A percentile compares a stretch with the other conserved stretches of the same genome.
These are phyloP conservation scores for Hyposoter dolosus DNA, from an alignment of 2,888 invertebrate species.

Conservation along the genomic window DNA sequence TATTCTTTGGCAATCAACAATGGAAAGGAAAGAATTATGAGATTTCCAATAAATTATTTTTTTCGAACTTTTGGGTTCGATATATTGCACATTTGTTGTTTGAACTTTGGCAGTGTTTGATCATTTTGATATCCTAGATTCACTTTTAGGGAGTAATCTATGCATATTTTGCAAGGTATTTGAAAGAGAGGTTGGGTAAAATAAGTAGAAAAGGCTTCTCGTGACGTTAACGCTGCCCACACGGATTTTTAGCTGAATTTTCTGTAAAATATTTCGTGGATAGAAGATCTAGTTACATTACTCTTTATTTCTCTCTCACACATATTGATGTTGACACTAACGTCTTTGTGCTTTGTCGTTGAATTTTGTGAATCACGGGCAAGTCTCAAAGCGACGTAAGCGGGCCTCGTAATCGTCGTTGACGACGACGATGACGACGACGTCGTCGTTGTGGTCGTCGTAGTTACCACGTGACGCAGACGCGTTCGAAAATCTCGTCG, in stretches of 20 bases:
- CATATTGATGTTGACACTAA: slow-evolving; percentile 26
- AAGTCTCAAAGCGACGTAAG: slow-evolving; percentile 28
- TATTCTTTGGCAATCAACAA: no score
- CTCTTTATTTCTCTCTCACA: not conserved
- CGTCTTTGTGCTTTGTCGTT: slow-evolving; percentile 12
- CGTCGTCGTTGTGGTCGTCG: slow-evolving; percentile 33
- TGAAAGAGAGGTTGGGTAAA: not conserved
- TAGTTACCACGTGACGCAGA: slow-evolving; percentile 70
- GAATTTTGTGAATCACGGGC: slow-evolving; percentile 60
- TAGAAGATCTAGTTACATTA: not conserved
- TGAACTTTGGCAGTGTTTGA: not conserved
- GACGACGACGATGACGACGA: not conserved
- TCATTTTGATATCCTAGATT: not conserved
- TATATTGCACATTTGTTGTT: not conserved
- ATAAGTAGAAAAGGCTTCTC: slow-evolving; percentile 7
- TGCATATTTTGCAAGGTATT: not conserved
- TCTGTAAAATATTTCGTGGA: slow-evolving; percentile 36
- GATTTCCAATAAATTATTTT: no score
- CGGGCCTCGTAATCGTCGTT: slow-evolving; percentile 25
- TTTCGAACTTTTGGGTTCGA: no score
- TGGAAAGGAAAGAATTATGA: no score
- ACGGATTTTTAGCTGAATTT: slow-evolving; percentile 56
- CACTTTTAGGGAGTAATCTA: not conserved
- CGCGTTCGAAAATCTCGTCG: slow-evolving; percentile 53
- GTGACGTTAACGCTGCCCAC: slow-evolving; percentile 29